Percentiles rank a stretch among this genome's conserved stretches.
Conservation (phyloP, 2,797 vertebrate species). For the Balearica regulorum region DNA sequence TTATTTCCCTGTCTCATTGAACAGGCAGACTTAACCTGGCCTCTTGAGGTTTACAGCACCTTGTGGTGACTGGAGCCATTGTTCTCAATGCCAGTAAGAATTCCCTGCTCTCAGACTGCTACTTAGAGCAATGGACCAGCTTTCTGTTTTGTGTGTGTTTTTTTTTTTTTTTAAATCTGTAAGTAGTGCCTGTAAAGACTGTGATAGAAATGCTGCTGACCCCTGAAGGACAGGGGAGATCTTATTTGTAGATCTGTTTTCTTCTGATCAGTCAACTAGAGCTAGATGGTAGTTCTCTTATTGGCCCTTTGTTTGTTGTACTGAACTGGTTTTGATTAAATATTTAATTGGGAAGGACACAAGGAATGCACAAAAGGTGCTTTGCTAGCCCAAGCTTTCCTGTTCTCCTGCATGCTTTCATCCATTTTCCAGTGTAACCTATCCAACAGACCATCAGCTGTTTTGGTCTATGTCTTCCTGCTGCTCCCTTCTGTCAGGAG, state of each 20-base stretch:
- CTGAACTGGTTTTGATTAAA: not conserved
- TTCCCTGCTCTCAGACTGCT: not conserved
- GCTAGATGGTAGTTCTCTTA: not conserved
- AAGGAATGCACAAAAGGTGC: not conserved
- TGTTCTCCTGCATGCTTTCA: not conserved
- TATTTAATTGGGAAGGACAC: not conserved
- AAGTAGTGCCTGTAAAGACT: not conserved
- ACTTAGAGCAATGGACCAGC: not conserved
- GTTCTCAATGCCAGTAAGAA: not conserved
- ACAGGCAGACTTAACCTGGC: not conserved
- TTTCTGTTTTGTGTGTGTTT: not conserved
- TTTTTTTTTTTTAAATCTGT: not conserved
- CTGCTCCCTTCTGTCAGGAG: not conserved
- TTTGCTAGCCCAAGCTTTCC: not conserved
- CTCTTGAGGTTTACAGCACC: not conserved
- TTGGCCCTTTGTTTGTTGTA: not conserved
- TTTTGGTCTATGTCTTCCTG: not conserved
- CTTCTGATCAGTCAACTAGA: not conserved
- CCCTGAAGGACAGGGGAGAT: not conserved
- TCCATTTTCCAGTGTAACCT: not conserved
- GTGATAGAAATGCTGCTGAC: not conserved
- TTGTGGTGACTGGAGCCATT: not conserved
- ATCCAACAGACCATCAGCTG: too few species aligned
- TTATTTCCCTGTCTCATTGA: not conserved
- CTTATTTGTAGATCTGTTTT: not conserved